Base-by-base conservation (phyloP, 2,888 invertebrate genomes). In the Drosophila prolongata region DNA sequence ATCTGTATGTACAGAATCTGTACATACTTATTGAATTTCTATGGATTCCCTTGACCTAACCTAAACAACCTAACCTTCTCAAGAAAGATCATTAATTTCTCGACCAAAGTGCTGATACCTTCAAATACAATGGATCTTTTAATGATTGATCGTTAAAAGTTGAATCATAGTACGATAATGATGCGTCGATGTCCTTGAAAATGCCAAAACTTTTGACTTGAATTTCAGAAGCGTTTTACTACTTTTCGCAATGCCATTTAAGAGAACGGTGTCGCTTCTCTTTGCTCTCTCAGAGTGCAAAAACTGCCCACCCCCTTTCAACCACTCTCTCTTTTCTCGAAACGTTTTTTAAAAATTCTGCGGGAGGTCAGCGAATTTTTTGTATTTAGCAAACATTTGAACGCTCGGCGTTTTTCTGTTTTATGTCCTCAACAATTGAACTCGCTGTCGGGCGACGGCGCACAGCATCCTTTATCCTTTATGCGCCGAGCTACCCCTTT, bases 401-500 rank as follows among this genome's bases (percentile, higher is more conserved):
- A 58, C 40, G 60, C 69, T 61, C 55, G 60, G 56, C 61, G 80
- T 58, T 74, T 79, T 65, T 69, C 38, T 56, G 50, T 54, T 58
- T 65, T 60, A 58, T 77, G 74, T 76, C 67, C 74, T 75, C 50
- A 77, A 79, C 77, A 75, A 81, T 81, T 74, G 75, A 83, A 73
- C 76, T 53, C 62, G 65, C 78, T 78, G 79, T 80, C 78, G 74
- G 55, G 75, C 75, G 57, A 62, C 73, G 46, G 55, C 44, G 62
- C 79, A 66, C 76, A 77, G 70, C 68, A 65, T 79, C 75, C 76
- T 77, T 77, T 75, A 61, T 81, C 65, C 73, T 75, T 79, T 69
- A 55, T 62, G 40, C 42, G 50, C 50, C 50, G 16, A 65, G 75
- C 82, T 85, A 87, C 87, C 84, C 84, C 84, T 85, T 84, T 86